Evolutionary conservation across 2,797 vertebrate genomes (phyloP).

Genomic region (Brachyalestes nurse): DNA sequence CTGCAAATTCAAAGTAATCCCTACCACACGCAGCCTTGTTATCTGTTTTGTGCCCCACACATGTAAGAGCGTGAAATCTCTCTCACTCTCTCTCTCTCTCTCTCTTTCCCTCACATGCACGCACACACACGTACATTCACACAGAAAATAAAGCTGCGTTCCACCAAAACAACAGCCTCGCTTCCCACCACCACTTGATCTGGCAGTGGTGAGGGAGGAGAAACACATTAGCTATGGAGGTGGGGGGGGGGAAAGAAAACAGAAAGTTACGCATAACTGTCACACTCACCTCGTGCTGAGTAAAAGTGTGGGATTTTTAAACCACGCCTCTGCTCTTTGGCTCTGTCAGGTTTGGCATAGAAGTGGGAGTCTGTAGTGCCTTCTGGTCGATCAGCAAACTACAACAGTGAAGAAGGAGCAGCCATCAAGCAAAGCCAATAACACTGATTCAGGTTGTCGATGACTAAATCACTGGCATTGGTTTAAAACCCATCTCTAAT

Average conservation of each 20-base stretch:
- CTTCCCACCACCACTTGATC: conserved; percentile 47
- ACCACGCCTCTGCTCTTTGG: conserved; percentile 70
- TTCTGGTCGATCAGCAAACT: conserved; percentile 62
- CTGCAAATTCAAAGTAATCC: conserved; percentile 62
- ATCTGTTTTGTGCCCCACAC: conserved; percentile 36
- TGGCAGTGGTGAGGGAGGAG: conserved; percentile 36
- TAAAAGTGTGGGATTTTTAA: conserved; percentile 67
- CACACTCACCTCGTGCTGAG: conserved; percentile 69
- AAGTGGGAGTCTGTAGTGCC: conserved; percentile 57
- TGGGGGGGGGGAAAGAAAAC: conserved; percentile 29
- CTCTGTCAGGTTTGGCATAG: conserved; percentile 61
- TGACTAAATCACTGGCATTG: conserved; percentile 22
- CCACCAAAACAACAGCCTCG: conserved; percentile 58
- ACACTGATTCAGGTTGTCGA: conserved; percentile 43
- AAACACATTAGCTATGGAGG: conserved; percentile 43
- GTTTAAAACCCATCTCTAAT: conserved; percentile 44
- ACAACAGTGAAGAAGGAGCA: conserved; percentile 49
- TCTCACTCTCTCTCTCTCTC: not conserved
- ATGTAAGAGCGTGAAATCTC: conserved; percentile 44
- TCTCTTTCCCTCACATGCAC: conserved; percentile 7
- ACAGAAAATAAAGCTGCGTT: conserved; percentile 45
- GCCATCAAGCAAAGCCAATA: conserved; percentile 42
- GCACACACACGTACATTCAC: conserved; percentile 29
- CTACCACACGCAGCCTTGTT: conserved; percentile 44
- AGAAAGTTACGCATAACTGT: conserved; percentile 57